Conservation (phyloP, 2,888 invertebrate species). For the Melanostoma mellinum region DNA sequence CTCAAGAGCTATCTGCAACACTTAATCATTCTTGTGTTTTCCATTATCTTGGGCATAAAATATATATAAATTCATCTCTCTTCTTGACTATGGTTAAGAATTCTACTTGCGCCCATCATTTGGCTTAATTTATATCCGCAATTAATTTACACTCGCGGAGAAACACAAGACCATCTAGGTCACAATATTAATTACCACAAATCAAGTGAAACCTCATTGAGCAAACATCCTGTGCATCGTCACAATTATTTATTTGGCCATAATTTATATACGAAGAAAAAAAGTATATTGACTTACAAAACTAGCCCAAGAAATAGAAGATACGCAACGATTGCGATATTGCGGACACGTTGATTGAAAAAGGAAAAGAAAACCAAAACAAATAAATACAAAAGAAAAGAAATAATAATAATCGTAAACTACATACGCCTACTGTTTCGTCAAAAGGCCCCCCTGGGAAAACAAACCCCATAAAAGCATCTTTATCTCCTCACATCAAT, state of each 20-base stretch:
- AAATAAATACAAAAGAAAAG: slow-evolving; percentile 34
- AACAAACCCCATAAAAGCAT: slow-evolving; percentile 36
- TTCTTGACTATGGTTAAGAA: slow-evolving; percentile 12
- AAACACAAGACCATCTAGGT: slow-evolving; percentile 28
- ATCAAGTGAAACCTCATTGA: slow-evolving; percentile 42
- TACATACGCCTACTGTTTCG: slow-evolving; percentile 26
- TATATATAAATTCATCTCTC: slow-evolving; percentile 9
- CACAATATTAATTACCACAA: slow-evolving; percentile 55
- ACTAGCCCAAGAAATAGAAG: too few species aligned
- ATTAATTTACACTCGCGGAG: slow-evolving; percentile 10
- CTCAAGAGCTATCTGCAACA: too few species aligned
- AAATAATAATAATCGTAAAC: background rate
- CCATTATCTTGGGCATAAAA: background rate
- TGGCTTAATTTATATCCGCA: slow-evolving; percentile 23
- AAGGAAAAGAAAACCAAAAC: slow-evolving; percentile 13
- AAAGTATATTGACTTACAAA: background rate
- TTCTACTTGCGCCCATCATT: slow-evolving; percentile 18
- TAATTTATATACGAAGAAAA: slow-evolving; percentile 3
- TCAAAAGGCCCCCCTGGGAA: background rate
- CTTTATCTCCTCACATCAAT: slow-evolving; percentile 35
- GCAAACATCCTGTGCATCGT: slow-evolving; percentile 32
- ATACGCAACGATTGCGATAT: too few species aligned
- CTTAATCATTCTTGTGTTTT: background rate
- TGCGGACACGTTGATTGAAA: slow-evolving; percentile 28
- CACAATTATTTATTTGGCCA: slow-evolving; percentile 16